Conservation (phyloP, 1,140 invertebrate genomes). For the Macrostomum lignano region DNA sequence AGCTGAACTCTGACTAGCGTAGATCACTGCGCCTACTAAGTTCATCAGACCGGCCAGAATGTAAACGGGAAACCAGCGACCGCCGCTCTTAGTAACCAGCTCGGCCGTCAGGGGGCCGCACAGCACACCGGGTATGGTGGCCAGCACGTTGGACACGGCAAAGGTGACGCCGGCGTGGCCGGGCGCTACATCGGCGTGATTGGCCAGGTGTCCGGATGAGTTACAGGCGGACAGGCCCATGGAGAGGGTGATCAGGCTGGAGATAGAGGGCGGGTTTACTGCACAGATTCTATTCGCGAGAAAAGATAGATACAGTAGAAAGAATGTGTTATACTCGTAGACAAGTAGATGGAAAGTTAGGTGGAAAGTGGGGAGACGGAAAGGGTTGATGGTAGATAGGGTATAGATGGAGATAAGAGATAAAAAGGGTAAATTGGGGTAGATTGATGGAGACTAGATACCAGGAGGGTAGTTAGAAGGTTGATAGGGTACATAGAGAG, state of each 20-base stretch:
- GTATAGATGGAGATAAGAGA: too few species aligned
- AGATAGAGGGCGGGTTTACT: too few species aligned
- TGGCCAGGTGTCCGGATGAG: conserved; percentile 46
- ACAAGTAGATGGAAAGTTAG: too few species aligned
- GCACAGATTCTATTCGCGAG: too few species aligned
- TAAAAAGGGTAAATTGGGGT: too few species aligned
- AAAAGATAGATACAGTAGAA: too few species aligned
- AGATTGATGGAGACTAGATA: too few species aligned
- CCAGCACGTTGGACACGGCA: conserved; percentile 47
- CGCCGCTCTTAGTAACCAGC: conserved; percentile 39
- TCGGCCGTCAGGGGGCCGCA: conserved; percentile 49
- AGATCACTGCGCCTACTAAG: conserved; percentile 45
- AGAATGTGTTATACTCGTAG: too few species aligned
- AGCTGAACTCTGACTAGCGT: conserved; percentile 43
- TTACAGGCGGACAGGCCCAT: conserved; percentile 49
- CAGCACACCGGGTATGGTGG: conserved; percentile 45
- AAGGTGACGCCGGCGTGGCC: conserved; percentile 50
- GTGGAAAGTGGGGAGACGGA: too few species aligned
- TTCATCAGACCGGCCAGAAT: conserved; percentile 42
- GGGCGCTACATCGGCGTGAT: conserved; percentile 48
- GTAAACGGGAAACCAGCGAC: conserved; percentile 47
- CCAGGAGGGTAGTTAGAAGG: too few species aligned
- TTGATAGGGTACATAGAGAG: too few species aligned
- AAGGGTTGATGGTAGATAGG: too few species aligned
- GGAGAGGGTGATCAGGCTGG: conserved; percentile 41